phyloP scores from a whole-genome alignment of 2,888 invertebrate genomes.

The Chalcosyrphus nemorum region DNA sequence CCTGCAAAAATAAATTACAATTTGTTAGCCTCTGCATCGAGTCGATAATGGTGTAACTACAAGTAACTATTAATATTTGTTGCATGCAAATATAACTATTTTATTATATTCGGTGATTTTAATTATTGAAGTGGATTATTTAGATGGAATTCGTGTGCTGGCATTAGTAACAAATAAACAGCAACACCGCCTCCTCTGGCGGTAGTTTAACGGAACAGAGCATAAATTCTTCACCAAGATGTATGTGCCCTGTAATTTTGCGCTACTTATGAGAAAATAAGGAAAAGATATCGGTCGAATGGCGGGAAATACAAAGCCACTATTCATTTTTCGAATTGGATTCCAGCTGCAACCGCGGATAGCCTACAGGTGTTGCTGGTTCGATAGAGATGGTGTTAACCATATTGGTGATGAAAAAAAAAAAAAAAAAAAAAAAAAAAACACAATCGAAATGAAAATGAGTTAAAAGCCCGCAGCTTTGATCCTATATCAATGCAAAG shows the following conservation, averaged over 20 bases:
- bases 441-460: constrained; percentile 12
- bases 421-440: neutral
- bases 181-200: neutral
- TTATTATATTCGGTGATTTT: constrained; percentile 16
- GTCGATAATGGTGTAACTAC: neutral
- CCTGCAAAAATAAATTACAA: constrained; percentile 74
- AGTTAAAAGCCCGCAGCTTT: constrained; percentile 28
- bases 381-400: constrained; percentile 5
- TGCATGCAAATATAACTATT: constrained; percentile 32
- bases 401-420: constrained; percentile 8
- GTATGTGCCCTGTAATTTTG: neutral
- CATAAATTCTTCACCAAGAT: neutral
- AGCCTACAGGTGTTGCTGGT: constrained; percentile 6
- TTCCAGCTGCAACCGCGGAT: neutral
- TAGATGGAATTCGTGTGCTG: constrained; percentile 24
- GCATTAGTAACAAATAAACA: constrained; percentile 12
- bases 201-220: neutral
- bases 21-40: neutral
- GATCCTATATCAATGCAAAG: constrained; percentile 26
- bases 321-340: constrained; percentile 4
- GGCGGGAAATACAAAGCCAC: neutral
- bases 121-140: neutral
- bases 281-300: constrained; percentile 13
- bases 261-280: neutral
- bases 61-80: constrained; percentile 10